Conservation (phyloP, 2,888 invertebrate species). For the Acholoe squamosa region DNA sequence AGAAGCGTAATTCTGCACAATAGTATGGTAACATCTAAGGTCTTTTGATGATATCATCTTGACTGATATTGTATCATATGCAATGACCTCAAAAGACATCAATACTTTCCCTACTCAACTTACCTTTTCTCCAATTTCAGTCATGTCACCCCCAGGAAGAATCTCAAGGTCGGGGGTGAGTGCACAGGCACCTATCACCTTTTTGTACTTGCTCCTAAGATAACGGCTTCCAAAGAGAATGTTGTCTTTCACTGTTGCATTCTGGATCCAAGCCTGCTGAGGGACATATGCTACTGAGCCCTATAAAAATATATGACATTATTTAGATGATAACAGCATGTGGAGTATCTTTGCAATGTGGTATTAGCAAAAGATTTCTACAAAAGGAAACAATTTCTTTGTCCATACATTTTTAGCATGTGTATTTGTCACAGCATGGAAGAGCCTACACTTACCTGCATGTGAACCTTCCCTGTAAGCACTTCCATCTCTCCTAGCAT, state of each 20-base stretch:
- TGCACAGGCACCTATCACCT: constrained; percentile 81
- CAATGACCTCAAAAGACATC: too few species aligned
- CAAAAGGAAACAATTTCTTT: too few species aligned
- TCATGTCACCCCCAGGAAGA: constrained; percentile 85
- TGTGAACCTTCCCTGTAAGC: constrained; percentile 75
- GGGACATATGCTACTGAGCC: constrained; percentile 81
- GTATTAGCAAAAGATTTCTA: too few species aligned
- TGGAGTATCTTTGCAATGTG: too few species aligned
- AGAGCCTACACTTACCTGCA: constrained; percentile 55
- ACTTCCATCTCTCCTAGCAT: constrained; percentile 82
- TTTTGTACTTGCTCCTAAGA: constrained; percentile 76
- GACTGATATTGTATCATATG: too few species aligned
- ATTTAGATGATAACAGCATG: too few species aligned
- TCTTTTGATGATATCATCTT: too few species aligned
- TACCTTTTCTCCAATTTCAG: constrained; percentile 85
- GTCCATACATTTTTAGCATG: too few species aligned
- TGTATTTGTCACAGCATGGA: too few species aligned
- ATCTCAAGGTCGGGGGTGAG: constrained; percentile 84
- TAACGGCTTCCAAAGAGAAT: constrained; percentile 84
- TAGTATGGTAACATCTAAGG: too few species aligned
- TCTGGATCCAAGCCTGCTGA: constrained; percentile 86
- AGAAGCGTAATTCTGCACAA: too few species aligned
- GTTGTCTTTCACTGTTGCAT: constrained; percentile 84
- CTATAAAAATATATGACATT: constrained; percentile 69
- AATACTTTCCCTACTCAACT: too few species aligned